These are phyloP conservation scores for Athetis lepigone DNA, from an alignment of 2,888 invertebrate genomes.

Conservation along the genomic window DNA sequence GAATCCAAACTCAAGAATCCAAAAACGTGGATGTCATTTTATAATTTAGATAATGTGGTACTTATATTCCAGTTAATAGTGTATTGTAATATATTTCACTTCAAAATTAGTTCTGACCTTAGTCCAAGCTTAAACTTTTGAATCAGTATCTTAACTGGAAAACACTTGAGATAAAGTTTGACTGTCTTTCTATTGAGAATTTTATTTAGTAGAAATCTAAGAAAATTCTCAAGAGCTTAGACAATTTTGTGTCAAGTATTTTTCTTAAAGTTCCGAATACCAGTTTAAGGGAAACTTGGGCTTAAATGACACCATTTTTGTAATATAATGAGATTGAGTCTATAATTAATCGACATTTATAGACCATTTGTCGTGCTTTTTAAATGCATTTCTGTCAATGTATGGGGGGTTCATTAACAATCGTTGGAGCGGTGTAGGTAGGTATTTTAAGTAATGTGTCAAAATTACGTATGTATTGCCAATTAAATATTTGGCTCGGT, in stretches of 20 bases:
- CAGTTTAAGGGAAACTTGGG: neutral
- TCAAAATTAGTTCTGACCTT: neutral
- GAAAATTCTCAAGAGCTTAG: neutral
- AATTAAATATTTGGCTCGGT: neutral
- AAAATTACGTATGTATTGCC: constrained; percentile 5
- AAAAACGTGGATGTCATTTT: constrained; percentile 10
- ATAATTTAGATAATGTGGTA: neutral
- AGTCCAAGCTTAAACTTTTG: no score
- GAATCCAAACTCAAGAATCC: neutral
- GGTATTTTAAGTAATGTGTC: constrained; percentile 7
- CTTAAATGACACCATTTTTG: neutral
- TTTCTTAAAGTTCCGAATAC: neutral
- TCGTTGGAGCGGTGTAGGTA: neutral
- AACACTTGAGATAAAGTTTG: no score
- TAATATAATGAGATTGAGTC: neutral
- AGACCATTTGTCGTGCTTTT: neutral
- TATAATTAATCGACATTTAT: neutral
- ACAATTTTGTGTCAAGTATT: neutral
- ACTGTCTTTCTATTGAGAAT: no score
- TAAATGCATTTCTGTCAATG: neutral
- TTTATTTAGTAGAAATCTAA: no score
- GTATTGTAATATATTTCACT: constrained; percentile 1
- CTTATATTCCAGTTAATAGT: constrained; percentile 11
- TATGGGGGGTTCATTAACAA: neutral
- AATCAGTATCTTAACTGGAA: no score